Base-by-base conservation (phyloP, 2,797 vertebrate species). In the Dallia pectoralis region DNA sequence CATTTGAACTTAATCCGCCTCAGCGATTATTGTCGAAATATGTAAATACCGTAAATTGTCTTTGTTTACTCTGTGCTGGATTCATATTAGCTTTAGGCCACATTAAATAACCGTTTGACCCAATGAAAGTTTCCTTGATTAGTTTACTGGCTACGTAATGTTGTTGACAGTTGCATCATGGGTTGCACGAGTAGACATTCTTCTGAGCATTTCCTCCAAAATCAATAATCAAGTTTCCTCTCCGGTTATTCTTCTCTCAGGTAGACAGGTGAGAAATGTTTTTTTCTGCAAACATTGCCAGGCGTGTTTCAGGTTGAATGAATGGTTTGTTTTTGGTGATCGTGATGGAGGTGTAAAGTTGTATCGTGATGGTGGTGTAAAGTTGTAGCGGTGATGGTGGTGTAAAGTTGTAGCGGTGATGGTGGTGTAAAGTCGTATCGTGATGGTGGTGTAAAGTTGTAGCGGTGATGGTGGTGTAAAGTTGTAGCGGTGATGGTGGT, bases 361-460 rank as follows among this genome's bases (percentile, higher is more conserved):
- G n/a, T n/a, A n/a, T n/a, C n/a, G 53, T 4, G 53, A 56, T 25
- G 19, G 53, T n/a, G 53, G 19, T 56, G 22, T n/a, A n/a, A 22
- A 56, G 19, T 25, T n/a, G 53, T 25, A 5, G 80, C 49, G 73
- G 63, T 81, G 40, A 49, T 75, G 40, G 40, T 14, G 40, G 40
- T 44, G n/a, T n/a, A n/a, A n/a, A n/a, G n/a, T n/a, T n/a, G n/a
- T n/a, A n/a, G n/a, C n/a, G 53, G 53, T 4, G 53, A 56, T 25
- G 19, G 53, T n/a, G 53, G 19, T 56, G 22, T n/a, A n/a, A 22
- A 56, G 19, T 25, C 7, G 53, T 25, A 5, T 80, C 49, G 63
- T 81, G 40, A 49, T 75, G 40, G 40, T 14, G 40, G 40, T 44
- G n/a, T n/a, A n/a, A n/a, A n/a, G n/a, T n/a, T n/a, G n/a, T n/a